Evolutionary conservation across 2,113 vertebrate species (phyloP).

Genomic region (Macrotis lagotis): DNA sequence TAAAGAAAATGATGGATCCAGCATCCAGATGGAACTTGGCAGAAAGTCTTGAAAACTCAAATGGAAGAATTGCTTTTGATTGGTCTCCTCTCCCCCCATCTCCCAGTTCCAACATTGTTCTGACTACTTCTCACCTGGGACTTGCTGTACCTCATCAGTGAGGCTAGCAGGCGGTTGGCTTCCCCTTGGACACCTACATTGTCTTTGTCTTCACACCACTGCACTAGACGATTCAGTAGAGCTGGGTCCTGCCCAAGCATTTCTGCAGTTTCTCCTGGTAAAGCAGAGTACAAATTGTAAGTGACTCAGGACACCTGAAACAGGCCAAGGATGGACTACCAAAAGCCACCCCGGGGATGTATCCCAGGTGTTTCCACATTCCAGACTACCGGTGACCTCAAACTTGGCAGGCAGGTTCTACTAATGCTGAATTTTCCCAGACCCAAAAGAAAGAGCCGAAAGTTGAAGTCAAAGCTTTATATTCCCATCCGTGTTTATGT

Average conservation of each 20-base stretch:
- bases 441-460: background rate
- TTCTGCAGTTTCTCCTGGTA: conserved; percentile 87
- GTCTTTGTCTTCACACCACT: conserved; percentile 88
- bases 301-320: background rate
- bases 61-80: background rate
- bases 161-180: conserved; percentile 89
- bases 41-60: background rate
- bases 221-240: conserved; percentile 87
- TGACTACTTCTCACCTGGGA: conserved; percentile 80
- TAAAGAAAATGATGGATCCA: background rate
- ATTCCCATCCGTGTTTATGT: background rate
- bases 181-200: conserved; percentile 85
- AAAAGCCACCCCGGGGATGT: background rate
- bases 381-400: background rate
- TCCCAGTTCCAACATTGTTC: background rate
- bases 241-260: conserved; percentile 86
- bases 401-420: background rate
- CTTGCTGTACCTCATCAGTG: conserved; percentile 88
- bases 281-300: conserved; percentile 28
- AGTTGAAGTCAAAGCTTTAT: background rate
- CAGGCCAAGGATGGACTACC: background rate
- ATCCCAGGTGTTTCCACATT: background rate
- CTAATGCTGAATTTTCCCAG: background rate
- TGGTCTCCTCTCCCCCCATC: background rate
- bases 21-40: background rate